Evolutionary conservation across 2,113 vertebrate genomes (phyloP).

Genomic region (Sinocyclocheilus anshuiensis): DNA sequence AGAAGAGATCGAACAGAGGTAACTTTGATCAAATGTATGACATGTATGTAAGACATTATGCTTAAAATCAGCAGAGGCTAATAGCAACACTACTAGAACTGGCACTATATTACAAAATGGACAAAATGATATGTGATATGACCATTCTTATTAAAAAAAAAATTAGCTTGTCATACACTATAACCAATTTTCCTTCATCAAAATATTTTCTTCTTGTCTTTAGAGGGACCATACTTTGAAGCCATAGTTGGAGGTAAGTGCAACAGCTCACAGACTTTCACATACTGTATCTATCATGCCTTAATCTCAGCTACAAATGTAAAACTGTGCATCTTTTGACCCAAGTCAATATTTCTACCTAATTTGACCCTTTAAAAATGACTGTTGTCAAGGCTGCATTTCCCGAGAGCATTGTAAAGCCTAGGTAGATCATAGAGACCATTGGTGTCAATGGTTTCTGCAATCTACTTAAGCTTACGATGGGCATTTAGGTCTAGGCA

Average conservation of each 20-base stretch:
- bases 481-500: neutral
- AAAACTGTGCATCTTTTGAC: neutral
- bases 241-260: constrained; percentile 60
- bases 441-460: neutral
- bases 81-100: too few relatives aligned
- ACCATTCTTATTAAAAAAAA: neutral
- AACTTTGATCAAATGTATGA: neutral
- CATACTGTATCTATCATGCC: neutral
- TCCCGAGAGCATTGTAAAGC: neutral
- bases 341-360: neutral
- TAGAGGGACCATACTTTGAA: constrained; percentile 51
- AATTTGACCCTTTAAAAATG: neutral
- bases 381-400: neutral
- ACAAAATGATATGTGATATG: neutral
- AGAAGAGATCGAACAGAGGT: neutral
- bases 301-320: neutral
- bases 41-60: neutral
- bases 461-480: neutral
- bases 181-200: neutral
- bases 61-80: neutral
- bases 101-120: neutral
- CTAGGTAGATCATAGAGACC: neutral
- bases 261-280: neutral
- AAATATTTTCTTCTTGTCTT: neutral
- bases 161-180: neutral